These are phyloP conservation scores for Agapornis canus DNA, from an alignment of 2,797 vertebrate genomes.

Conservation along the genomic window DNA sequence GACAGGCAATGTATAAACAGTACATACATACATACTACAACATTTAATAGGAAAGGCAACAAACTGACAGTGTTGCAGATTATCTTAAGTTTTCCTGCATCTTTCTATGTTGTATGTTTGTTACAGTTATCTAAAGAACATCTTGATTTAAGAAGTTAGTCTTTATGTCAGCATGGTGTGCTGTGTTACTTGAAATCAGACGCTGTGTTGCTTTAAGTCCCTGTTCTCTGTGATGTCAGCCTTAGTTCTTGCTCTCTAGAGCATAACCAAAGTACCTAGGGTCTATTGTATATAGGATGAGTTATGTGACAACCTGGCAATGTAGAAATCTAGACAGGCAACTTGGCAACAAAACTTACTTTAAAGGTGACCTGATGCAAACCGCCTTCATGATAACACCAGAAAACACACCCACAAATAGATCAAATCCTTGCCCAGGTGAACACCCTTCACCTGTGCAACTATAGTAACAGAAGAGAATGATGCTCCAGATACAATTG, in stretches of 20 bases:
- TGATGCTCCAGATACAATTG: background rate
- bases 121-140: background rate
- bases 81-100: background rate
- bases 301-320: background rate
- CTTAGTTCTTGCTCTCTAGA: background rate
- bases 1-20: background rate
- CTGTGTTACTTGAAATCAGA: background rate
- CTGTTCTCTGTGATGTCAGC: background rate
- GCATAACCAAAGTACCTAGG: background rate
- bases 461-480: background rate
- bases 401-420: background rate
- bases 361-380: background rate
- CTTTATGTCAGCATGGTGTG: background rate
- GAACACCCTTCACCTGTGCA: background rate
- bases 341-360: background rate
- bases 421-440: background rate
- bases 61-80: background rate
- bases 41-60: background rate
- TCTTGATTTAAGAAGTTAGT: background rate
- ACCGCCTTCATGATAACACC: background rate
- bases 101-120: background rate
- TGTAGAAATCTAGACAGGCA: background rate
- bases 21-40: background rate
- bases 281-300: background rate
- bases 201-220: background rate